Evolutionary conservation across 2,888 invertebrate species (phyloP).

Genomic region (Microplitis manilae): DNA sequence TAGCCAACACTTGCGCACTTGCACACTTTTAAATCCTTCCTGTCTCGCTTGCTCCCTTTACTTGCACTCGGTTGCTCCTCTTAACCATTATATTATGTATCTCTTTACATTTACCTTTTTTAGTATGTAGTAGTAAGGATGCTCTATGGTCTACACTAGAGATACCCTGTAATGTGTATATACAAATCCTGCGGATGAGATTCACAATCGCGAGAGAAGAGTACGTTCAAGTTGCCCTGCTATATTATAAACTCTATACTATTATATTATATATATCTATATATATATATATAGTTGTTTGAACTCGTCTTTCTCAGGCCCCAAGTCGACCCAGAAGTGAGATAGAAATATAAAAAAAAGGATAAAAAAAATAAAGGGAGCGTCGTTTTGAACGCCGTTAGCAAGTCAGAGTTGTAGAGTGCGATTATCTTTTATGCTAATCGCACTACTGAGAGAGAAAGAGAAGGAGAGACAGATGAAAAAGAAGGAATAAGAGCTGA

Average conservation of each 20-base stretch:
- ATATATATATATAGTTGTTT: background rate
- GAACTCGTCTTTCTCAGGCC: conserved; percentile 35
- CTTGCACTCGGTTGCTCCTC: too few relatives aligned
- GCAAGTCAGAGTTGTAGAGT: conserved; percentile 34
- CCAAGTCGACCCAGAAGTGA: conserved; percentile 24
- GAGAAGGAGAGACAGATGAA: conserved; percentile 23
- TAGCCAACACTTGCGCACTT: conserved; percentile 28
- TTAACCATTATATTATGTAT: too few relatives aligned
- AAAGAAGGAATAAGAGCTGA: conserved; percentile 9
- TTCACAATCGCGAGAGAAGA: background rate
- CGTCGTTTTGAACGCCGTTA: conserved; percentile 35
- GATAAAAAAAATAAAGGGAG: conserved; percentile 27
- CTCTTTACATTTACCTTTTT: too few relatives aligned
- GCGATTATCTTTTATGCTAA: conserved; percentile 50
- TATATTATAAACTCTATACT: background rate
- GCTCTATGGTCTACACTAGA: too few relatives aligned
- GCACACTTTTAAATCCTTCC: conserved; percentile 14
- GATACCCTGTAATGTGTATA: too few relatives aligned
- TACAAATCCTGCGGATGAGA: background rate
- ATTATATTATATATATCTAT: background rate
- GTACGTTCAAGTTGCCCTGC: background rate
- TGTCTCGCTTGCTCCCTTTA: background rate
- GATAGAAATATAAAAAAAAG: conserved; percentile 20
- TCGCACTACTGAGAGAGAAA: conserved; percentile 22
- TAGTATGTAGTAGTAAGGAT: too few relatives aligned